phyloP scores from a whole-genome alignment of 1,140 invertebrate species.

The Choristoneura fumiferana region DNA sequence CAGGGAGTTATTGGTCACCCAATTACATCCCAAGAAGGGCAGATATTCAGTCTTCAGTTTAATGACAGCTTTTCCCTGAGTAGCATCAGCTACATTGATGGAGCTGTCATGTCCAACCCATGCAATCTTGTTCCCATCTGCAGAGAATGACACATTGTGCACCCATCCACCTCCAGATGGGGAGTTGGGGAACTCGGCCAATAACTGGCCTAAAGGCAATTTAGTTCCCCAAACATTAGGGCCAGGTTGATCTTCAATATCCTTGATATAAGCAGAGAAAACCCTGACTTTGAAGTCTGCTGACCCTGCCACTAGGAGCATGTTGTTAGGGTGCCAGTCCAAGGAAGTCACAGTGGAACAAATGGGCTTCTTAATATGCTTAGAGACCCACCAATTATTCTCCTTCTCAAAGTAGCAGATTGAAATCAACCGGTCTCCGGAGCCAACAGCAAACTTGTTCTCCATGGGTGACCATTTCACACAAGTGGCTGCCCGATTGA shows the following conservation, averaged over 20 bases:
- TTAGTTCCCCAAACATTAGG: constrained; percentile 95
- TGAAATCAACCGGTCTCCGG: constrained; percentile 95
- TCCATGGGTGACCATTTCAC: constrained; percentile 99
- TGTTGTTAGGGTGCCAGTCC: constrained; percentile 99
- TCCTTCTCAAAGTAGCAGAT: constrained; percentile 99
- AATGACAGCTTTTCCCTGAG: constrained; percentile 83
- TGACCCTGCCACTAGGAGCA: constrained; percentile 94
- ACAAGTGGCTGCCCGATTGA: constrained; percentile 98
- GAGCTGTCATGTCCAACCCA: constrained; percentile 99
- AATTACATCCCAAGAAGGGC: constrained; percentile 95
- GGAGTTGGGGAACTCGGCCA: constrained; percentile 95
- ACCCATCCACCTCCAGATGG: constrained; percentile 96
- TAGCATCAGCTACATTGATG: constrained; percentile 94
- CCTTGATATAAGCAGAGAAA: constrained; percentile 98
- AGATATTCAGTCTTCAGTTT: constrained; percentile 92
- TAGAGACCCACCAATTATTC: constrained; percentile 99
- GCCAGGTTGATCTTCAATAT: constrained; percentile 92
- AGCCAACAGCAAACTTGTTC: constrained; percentile 99
- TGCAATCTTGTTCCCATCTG: constrained; percentile 95
- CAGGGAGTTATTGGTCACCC: constrained; percentile 92
- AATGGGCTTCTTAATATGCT: constrained; percentile 99
- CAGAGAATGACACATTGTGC: constrained; percentile 96
- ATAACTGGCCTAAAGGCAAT: constrained; percentile 90
- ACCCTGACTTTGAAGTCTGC: constrained; percentile 97
- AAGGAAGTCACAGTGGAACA: constrained; percentile 97